phyloP scores from a whole-genome alignment of 2,888 invertebrate genomes.

The Meandrusa payeni region DNA sequence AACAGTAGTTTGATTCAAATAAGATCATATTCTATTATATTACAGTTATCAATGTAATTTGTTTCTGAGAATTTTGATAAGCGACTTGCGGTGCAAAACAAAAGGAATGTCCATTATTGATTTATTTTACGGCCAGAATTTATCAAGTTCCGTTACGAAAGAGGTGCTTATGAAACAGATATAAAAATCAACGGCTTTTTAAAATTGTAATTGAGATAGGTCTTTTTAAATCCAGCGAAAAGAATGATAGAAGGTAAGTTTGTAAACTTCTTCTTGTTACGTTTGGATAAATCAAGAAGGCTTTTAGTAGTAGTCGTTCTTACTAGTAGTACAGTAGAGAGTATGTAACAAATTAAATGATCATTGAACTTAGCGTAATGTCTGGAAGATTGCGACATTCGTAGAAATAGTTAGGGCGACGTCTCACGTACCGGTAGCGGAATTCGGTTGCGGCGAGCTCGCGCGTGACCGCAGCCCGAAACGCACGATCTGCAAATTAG shows the following conservation, averaged over 20 bases:
- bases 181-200: too few relatives aligned
- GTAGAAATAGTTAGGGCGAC: constrained; percentile 22
- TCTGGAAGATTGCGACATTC: constrained; percentile 23
- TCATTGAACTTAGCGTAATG: constrained; percentile 20
- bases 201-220: too few relatives aligned
- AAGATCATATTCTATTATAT: too few relatives aligned
- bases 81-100: neutral
- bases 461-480: constrained; percentile 66
- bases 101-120: too few relatives aligned
- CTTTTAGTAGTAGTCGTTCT: constrained; percentile 4
- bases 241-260: too few relatives aligned
- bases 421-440: constrained; percentile 50
- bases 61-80: neutral
- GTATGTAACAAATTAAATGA: constrained; percentile 22
- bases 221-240: too few relatives aligned
- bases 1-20: neutral
- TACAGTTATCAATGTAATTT: too few relatives aligned
- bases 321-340: constrained; percentile 17
- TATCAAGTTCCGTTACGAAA: neutral
- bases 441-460: constrained; percentile 58
- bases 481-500: constrained; percentile 70
- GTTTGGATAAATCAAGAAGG: constrained; percentile 9
- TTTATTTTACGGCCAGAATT: neutral
- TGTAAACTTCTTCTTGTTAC: constrained; percentile 1
- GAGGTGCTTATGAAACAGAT: neutral